A percentile compares a stretch with the other conserved stretches of the same genome.
These are phyloP conservation scores for Neodiprion pinetum DNA, from an alignment of 1,140 invertebrate species.

Conservation along the genomic window DNA sequence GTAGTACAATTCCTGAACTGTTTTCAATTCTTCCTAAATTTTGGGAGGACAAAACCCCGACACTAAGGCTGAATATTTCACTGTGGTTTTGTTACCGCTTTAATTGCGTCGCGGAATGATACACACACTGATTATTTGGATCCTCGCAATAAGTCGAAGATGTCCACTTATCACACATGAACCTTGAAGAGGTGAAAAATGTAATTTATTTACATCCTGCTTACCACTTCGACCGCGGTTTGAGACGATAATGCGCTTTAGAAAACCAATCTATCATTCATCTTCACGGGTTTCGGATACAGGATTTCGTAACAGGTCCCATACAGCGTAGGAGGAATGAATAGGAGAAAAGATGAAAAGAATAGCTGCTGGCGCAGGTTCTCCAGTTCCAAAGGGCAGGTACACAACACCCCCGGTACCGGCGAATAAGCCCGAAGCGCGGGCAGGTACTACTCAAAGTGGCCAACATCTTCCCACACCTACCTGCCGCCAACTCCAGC, in stretches of 20 bases:
- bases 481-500: slow-evolving; percentile 21
- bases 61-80: no score
- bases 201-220: no score
- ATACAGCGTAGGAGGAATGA: slow-evolving; percentile 17
- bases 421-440: not conserved
- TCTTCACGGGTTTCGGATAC: slow-evolving; percentile 18
- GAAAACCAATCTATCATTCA: slow-evolving; percentile 26
- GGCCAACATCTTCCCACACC: slow-evolving; percentile 41
- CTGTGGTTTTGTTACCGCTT: no score
- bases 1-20: no score
- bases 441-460: slow-evolving; percentile 32
- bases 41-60: no score
- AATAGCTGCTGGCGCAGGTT: slow-evolving; percentile 5
- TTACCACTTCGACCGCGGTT: not conserved
- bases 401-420: slow-evolving; percentile 6
- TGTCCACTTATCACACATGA: no score
- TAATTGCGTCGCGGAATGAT: no score
- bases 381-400: slow-evolving; percentile 3
- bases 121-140: no score
- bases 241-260: slow-evolving; percentile 6
- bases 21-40: no score
- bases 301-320: slow-evolving; percentile 31
- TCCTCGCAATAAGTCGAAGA: no score
- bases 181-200: no score
- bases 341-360: slow-evolving; percentile 11